Percentiles rank a stretch among this genome's conserved stretches.
Conservation (phyloP, 1,140 invertebrate genomes). For the Anoplophora glabripennis region DNA sequence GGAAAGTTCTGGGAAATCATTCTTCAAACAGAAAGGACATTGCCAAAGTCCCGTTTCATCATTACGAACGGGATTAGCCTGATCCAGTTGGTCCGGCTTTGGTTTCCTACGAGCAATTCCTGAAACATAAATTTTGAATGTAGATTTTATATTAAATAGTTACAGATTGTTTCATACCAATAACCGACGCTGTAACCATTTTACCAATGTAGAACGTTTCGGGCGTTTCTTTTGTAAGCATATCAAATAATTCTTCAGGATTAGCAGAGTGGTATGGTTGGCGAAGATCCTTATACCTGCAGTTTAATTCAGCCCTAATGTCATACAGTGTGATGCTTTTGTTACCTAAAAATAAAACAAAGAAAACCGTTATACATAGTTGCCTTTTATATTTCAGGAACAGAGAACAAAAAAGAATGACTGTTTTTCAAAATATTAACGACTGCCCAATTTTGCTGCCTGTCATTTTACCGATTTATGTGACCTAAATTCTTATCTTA, state of each 20-base stretch:
- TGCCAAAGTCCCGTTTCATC: slow-evolving; percentile 94
- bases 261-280: slow-evolving; percentile 75
- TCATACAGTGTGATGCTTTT: slow-evolving; percentile 98
- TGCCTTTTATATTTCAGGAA: too few relatives aligned
- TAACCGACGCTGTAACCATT: slow-evolving; percentile 73
- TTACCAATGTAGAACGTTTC: slow-evolving; percentile 94
- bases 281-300: slow-evolving; percentile 92
- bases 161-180: slow-evolving; percentile 47
- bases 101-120: slow-evolving; percentile 83
- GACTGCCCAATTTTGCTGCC: too few relatives aligned
- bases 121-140: slow-evolving; percentile 6
- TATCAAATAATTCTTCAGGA: slow-evolving; percentile 87
- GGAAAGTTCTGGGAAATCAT: slow-evolving; percentile 91
- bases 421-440: too few relatives aligned
- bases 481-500: too few relatives aligned
- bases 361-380: too few relatives aligned
- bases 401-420: too few relatives aligned
- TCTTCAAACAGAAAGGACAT: slow-evolving; percentile 95
- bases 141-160: not conserved
- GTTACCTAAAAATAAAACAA: slow-evolving; percentile 76
- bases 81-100: slow-evolving; percentile 86
- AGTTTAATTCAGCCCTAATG: slow-evolving; percentile 92
- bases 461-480: too few relatives aligned
- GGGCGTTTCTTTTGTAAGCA: slow-evolving; percentile 94
- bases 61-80: slow-evolving; percentile 91